Evolutionary conservation across 2,888 invertebrate genomes (phyloP), one percentile per base, ranked within the genome.

Genomic region (Meiosimyza platycephala): DNA sequence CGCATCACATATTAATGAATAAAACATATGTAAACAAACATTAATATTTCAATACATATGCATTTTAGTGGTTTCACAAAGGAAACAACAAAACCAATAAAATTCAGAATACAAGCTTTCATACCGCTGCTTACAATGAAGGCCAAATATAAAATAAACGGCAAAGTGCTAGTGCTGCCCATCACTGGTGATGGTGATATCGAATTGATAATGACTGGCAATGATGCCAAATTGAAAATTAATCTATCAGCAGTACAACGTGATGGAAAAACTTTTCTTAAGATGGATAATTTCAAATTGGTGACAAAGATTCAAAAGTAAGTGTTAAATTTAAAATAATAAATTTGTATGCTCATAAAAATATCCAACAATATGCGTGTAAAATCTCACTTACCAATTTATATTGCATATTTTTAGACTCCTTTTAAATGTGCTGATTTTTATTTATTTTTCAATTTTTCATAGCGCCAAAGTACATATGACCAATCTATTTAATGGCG

Each of bases 401-500:
- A 40, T 40, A 9, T 40, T 40, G 40, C 40, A 40, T 40, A 40
- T 9, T 40, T 40, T 40, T 40, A 1, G 6, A 9, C 9, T 40
- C 1, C 9, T 9, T 40, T 40, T 40, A 9, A 7, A 40, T 9
- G 1, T 9, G 40, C 7, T 40, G 3, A 40, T 9, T 40, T 40
- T 50, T 22, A 0, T 13, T 62, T 12, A 5, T 62, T 22, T 55
- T 55, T 9, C 2, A 40, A 51, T 18, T 50, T 47, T 57, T 7
- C 9, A 13, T 13, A 83, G 83, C 7, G 80, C 81, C 3, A 71
- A 75, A 59, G 74, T 82, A 4, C 52, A 79, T 13, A 70, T 83
- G 80, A 76, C 82, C 6, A 83, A 83, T 71, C 75, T 84, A 3
- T 83, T 83, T 62, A 78, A 80, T 33, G 78, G 80, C 28, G 82